These are phyloP conservation scores for Glyptemys insculpta DNA, from an alignment of 2,797 vertebrate species.

Conservation along the genomic window DNA sequence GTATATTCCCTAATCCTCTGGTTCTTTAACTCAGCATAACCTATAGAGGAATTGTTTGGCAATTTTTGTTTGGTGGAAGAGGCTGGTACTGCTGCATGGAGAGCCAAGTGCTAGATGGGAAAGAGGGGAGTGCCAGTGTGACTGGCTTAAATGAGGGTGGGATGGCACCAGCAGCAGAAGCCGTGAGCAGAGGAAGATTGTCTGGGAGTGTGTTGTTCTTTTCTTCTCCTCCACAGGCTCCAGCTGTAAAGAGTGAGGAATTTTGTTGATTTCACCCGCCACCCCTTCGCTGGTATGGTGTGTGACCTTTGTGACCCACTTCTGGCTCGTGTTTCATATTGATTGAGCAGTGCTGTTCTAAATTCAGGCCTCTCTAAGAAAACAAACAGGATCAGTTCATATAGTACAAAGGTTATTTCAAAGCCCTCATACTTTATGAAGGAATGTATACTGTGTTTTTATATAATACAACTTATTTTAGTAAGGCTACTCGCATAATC, in stretches of 20 bases:
- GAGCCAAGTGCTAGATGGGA: background rate
- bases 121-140: background rate
- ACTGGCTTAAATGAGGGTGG: background rate
- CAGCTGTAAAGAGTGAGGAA: background rate
- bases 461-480: constrained; percentile 61
- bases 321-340: background rate
- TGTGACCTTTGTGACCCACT: background rate
- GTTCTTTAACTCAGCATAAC: background rate
- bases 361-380: constrained; percentile 17
- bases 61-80: background rate
- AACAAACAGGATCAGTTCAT: constrained; percentile 16
- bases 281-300: background rate
- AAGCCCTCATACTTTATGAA: constrained; percentile 55
- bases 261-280: background rate
- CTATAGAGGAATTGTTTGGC: background rate
- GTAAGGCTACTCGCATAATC: constrained; percentile 50
- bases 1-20: background rate
- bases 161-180: background rate
- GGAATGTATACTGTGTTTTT: constrained; percentile 47
- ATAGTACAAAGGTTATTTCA: constrained; percentile 36
- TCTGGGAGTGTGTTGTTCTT: background rate
- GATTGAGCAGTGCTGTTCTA: background rate
- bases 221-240: background rate
- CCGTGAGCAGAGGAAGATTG: background rate
- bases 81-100: background rate